These are phyloP conservation scores for Desmophyllum pertusum DNA, from an alignment of 92 coral and sea anemone genomes.

Conservation along the genomic window DNA sequence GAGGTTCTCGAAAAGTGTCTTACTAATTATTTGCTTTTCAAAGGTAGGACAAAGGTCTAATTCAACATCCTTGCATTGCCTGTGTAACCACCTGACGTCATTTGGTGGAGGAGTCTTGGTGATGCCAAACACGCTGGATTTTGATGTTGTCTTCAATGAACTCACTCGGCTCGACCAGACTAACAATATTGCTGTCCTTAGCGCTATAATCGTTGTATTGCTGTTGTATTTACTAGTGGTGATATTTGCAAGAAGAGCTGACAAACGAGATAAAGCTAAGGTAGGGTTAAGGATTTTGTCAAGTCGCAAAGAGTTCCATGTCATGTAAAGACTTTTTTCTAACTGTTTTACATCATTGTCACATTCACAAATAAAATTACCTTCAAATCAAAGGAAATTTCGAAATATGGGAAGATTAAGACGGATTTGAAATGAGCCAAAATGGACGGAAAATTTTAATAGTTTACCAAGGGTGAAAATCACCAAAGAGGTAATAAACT, in stretches of 20 bases:
- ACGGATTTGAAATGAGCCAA: no score
- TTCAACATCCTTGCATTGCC: slow-evolving; percentile 60
- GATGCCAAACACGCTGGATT: slow-evolving; percentile 82
- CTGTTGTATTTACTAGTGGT: slow-evolving; percentile 65
- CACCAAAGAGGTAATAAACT: no score
- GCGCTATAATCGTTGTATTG: slow-evolving; percentile 56
- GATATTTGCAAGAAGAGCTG: slow-evolving; percentile 75
- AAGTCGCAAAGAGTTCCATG: no score
- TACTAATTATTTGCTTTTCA: not conserved
- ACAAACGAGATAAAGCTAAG: slow-evolving; percentile 65
- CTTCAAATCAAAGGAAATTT: no score
- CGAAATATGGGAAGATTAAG: no score
- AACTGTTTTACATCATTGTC: no score
- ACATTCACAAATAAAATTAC: no score
- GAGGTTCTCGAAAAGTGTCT: not conserved
- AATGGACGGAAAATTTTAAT: no score
- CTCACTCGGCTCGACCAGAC: slow-evolving; percentile 68
- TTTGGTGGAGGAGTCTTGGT: slow-evolving; percentile 86
- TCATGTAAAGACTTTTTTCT: no score
- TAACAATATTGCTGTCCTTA: slow-evolving; percentile 75
- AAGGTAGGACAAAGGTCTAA: slow-evolving; percentile 74
- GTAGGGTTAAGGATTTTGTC: no score
- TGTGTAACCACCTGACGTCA: slow-evolving; percentile 85
- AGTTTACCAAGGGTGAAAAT: no score
- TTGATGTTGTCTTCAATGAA: slow-evolving; percentile 68